Evolutionary conservation across 2,113 vertebrate genomes (phyloP).

Genomic region (Coptodon bakossiorum): DNA sequence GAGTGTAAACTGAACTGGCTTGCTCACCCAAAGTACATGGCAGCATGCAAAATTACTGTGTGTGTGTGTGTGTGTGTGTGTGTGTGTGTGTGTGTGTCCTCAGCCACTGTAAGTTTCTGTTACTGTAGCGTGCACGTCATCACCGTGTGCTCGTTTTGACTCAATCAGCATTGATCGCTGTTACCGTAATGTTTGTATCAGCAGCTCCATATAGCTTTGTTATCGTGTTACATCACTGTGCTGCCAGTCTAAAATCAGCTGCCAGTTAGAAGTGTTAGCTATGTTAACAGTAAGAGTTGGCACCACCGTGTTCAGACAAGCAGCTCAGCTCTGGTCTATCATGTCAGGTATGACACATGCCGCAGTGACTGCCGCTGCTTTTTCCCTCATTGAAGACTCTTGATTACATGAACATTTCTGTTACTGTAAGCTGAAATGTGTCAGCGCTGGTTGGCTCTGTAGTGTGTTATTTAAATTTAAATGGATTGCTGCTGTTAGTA

Average conservation of each 20-base stretch:
- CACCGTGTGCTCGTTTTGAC: neutral
- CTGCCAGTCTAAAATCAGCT: neutral
- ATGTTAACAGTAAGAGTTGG: neutral
- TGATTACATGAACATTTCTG: neutral
- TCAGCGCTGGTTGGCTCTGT: neutral
- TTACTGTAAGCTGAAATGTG: neutral
- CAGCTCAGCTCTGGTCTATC: neutral
- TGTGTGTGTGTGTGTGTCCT: neutral
- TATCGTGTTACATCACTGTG: neutral
- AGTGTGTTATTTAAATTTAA: neutral
- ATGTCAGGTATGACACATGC: neutral
- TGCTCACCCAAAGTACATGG: too few species aligned
- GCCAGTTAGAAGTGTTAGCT: neutral
- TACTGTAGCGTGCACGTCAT: neutral
- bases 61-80: neutral
- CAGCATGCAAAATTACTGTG: too few species aligned
- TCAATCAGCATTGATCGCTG: neutral
- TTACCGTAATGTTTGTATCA: slow-evolving; percentile 7
- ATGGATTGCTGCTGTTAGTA: neutral
- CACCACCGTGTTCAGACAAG: neutral
- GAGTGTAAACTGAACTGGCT: too few species aligned
- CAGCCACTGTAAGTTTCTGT: neutral
- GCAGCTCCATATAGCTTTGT: neutral
- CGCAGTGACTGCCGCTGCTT: neutral
- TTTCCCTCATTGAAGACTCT: neutral